phyloP scores from a whole-genome alignment of 2,113 vertebrate species.

The Ictalurus punctatus region DNA sequence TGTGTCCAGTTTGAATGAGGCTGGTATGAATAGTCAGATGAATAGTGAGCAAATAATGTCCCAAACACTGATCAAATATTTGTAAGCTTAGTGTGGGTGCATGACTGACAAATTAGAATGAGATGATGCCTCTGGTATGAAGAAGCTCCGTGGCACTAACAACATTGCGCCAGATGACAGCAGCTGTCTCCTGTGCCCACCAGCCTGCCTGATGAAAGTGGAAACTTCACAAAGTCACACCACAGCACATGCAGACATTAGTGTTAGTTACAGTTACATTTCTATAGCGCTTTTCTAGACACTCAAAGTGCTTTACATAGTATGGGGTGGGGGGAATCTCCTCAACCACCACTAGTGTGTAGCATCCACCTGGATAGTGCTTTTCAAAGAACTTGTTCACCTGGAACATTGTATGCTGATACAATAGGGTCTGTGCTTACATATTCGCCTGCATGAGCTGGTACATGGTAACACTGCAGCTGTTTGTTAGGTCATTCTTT shows the following conservation, averaged over 20 bases:
- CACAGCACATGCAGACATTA: background rate
- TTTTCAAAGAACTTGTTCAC: conserved; percentile 6
- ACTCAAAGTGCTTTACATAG: too few relatives aligned
- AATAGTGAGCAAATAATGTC: conserved; percentile 19
- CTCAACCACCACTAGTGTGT: too few relatives aligned
- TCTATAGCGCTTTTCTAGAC: too few relatives aligned
- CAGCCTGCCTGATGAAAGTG: conserved; percentile 39
- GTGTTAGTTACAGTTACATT: too few relatives aligned
- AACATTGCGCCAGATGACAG: conserved; percentile 37
- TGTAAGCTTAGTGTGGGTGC: conserved; percentile 49
- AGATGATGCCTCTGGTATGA: conserved; percentile 48
- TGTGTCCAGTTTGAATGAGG: conserved; percentile 29
- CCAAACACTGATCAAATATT: conserved; percentile 48
- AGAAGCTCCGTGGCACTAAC: conserved; percentile 31
- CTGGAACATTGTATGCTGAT: background rate
- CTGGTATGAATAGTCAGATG: conserved; percentile 37
- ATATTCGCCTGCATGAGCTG: conserved; percentile 4
- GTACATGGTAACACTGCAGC: background rate
- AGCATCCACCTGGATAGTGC: background rate
- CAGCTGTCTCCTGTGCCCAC: conserved; percentile 24
- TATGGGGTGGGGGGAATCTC: too few relatives aligned
- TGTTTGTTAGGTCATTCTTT: background rate
- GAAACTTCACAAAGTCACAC: background rate
- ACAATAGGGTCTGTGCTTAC: conserved; percentile 7
- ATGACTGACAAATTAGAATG: conserved; percentile 55